Evolutionary conservation across 2,113 vertebrate genomes (phyloP), one percentile per base, ranked within the genome.

Genomic region (Ancistrus triradiatus): DNA sequence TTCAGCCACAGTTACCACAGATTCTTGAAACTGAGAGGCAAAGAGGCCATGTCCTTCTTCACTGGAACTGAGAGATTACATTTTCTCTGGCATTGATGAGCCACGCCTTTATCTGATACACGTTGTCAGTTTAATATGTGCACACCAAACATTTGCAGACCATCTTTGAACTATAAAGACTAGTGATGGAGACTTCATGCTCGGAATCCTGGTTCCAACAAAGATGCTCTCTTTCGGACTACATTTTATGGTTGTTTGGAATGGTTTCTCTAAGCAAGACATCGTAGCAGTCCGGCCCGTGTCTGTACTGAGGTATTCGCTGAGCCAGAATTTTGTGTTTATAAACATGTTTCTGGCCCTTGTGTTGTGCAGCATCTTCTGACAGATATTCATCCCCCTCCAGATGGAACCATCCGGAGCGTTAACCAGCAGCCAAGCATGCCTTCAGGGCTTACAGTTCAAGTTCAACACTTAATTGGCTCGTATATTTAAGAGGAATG

Each of bases 371-470:
- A 49, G 55, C 27, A 50, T 67, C 14, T 46, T 43, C 17, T 31
- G 15, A 37, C 3, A 42, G 27, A 31, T 17, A n/a, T 55, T 47
- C 14, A n/a, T 56, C 49, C 42, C 28, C 22, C 28, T 55, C 51
- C 22, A 63, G 51, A 60, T 60, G 48, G 37, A 37, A n/a, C 27
- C 25, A 25, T 68, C 14, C 28, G 24, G 40, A 38, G 42, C 62
- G 58, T 38, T 56, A 61, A 48, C 42, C n/a, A 24, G 17, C 7
- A 31, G 21, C 46, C 15, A 4, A 24, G 22, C 47, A 40, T 38
- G 28, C 13, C 24, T 66, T 50, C 40, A 14, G 24, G 17, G 13
- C 28, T 7, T 59, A 31, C 44, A 42, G 44, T 14, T 60, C 4
- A 0, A 60, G n/a, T 60, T 46, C 19, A 33, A 47, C 10, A n/a